Evolutionary conservation across 2,888 invertebrate species (phyloP).

Genomic region (Anaspis maculata): DNA sequence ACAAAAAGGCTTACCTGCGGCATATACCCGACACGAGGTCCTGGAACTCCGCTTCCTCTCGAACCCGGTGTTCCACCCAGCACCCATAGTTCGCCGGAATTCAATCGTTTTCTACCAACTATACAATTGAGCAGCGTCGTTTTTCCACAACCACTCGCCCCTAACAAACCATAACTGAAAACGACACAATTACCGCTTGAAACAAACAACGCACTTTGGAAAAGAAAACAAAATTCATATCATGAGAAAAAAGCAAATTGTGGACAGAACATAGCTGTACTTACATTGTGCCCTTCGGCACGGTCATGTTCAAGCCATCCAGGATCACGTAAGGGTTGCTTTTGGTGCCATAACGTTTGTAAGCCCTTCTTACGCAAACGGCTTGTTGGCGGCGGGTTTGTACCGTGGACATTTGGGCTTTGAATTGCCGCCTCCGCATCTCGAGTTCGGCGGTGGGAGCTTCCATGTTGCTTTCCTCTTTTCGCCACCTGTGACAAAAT

Average conservation of each 20-base stretch:
- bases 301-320: slow-evolving; percentile 85
- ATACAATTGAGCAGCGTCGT: slow-evolving; percentile 82
- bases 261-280: too few relatives aligned
- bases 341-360: slow-evolving; percentile 74
- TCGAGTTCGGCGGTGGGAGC: slow-evolving; percentile 29
- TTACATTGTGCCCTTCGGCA: slow-evolving; percentile 64
- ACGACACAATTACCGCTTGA: background rate
- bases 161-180: slow-evolving; percentile 73
- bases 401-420: slow-evolving; percentile 32
- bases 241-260: background rate
- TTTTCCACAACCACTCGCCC: slow-evolving; percentile 87
- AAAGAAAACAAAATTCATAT: too few relatives aligned
- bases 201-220: too few relatives aligned
- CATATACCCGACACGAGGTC: slow-evolving; percentile 71
- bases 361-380: slow-evolving; percentile 74
- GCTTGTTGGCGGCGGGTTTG: slow-evolving; percentile 64
- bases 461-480: slow-evolving; percentile 16
- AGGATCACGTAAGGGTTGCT: slow-evolving; percentile 74
- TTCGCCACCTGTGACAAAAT: slow-evolving; percentile 1
- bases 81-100: slow-evolving; percentile 77
- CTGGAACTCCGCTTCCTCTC: slow-evolving; percentile 77
- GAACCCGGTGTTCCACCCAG: slow-evolving; percentile 77
- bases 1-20: too few relatives aligned
- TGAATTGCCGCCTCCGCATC: slow-evolving; percentile 29
- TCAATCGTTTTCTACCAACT: slow-evolving; percentile 71